Base-by-base conservation (phyloP, 2,113 vertebrate species). In the Urocolius indicus region DNA sequence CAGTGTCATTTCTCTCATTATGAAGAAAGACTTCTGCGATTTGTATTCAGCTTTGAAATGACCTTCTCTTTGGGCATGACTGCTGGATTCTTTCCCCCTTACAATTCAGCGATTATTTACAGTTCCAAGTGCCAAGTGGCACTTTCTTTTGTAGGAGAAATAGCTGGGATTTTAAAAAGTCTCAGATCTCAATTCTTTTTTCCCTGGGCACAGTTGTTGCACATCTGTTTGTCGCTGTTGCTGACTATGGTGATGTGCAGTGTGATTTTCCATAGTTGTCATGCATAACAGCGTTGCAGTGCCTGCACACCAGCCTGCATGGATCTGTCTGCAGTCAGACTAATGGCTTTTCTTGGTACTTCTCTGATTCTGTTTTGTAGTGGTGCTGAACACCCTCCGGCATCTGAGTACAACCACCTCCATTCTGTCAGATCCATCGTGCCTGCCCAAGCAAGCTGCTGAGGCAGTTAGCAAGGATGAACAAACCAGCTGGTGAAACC, bases 361-460 rank as follows among this genome's bases (percentile, higher is more conserved):
- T 54, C 67, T 36, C 9, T 51, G 34, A 8, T 17, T 34, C 32
- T 85, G 54, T 79, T 63, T 12, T 92, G 0, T 0, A 99, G 99
- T 99, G 98, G 99, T 99, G 81, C 96, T 99, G 97, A 98, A 94
- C 72, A 98, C 98, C 8, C 99, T 99, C 41, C 98, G 99, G 41
- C 99, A 99, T 46, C 97, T 99, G 84, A 98, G 99, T 94, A 99
- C 97, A 32, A 98, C 96, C 95, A 99, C 99, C 4, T 99, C 99
- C 61, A 97, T 99, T 63, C 98, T 99, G 52, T 98, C 97, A 2
- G 98, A 99, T 84, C 99, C 99, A 0, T 96, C 98, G 2, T 78
- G 95, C 90, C 98, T 99, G 95, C 98, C 98, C 0, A 98, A 99
- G 77, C 99, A 99, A 98, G 99, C 99, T 1, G 93, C 94, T 2